Conservation (phyloP, 2,113 vertebrate species). For the Sorex araneus region DNA sequence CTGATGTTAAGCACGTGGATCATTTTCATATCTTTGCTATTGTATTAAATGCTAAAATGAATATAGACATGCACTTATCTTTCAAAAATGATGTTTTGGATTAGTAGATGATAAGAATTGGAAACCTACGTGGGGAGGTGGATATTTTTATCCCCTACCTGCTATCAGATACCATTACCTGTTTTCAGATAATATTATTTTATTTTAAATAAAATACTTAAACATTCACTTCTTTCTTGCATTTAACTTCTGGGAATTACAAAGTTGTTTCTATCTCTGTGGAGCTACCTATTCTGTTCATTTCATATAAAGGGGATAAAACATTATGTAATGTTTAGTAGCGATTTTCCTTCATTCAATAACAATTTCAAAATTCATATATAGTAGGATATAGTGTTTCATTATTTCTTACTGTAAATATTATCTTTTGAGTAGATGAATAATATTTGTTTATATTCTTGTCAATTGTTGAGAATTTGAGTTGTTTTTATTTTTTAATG, state of each 20-base stretch:
- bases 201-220: neutral
- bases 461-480: neutral
- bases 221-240: neutral
- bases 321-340: neutral
- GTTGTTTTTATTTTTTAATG: neutral
- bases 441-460: neutral
- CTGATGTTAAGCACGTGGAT: too few species aligned
- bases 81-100: too few species aligned
- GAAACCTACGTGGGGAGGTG: too few species aligned
- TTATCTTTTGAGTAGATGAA: neutral
- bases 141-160: neutral
- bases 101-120: too few species aligned
- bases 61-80: too few species aligned
- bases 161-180: neutral
- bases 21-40: too few species aligned
- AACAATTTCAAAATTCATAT: neutral
- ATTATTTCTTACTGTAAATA: neutral
- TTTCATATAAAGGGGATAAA: neutral
- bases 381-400: neutral
- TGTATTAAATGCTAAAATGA: too few species aligned
- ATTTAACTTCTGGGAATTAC: neutral
- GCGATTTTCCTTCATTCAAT: neutral
- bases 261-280: neutral
- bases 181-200: neutral
- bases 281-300: neutral